Conservation (phyloP, 2,888 invertebrate species). For the Archaeoteleia sp. region DNA sequence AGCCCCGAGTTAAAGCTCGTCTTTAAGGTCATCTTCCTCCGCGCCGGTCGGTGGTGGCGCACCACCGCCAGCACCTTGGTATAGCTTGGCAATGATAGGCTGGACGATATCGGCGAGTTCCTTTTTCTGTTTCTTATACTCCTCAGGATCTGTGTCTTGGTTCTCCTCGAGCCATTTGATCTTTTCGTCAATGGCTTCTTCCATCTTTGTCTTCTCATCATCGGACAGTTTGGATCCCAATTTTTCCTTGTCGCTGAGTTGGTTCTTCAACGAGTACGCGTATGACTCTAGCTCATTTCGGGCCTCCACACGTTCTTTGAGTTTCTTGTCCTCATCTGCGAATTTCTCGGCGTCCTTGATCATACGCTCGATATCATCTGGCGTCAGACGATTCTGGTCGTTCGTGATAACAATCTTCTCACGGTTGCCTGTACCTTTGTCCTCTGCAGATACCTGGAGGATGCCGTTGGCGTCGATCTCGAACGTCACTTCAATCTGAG, state of each 20-base stretch:
- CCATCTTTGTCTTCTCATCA: slow-evolving; percentile 95
- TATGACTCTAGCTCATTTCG: slow-evolving; percentile 98
- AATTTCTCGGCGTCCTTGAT: slow-evolving; percentile 99
- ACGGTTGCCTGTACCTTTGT: slow-evolving; percentile 98
- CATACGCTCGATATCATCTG: slow-evolving; percentile 99
- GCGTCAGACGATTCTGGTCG: slow-evolving; percentile 96
- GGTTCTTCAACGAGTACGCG: slow-evolving; percentile 98
- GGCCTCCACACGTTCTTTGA: slow-evolving; percentile 96
- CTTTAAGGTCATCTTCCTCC: slow-evolving; percentile 86
- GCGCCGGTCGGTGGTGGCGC: slow-evolving; percentile 83
- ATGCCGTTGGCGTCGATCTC: slow-evolving; percentile 97
- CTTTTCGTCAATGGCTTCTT: slow-evolving; percentile 95
- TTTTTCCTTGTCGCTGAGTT: slow-evolving; percentile 96
- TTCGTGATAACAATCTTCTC: slow-evolving; percentile 99
- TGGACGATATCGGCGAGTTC: slow-evolving; percentile 95
- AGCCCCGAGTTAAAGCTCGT: slow-evolving; percentile 85
- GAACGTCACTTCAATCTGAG: slow-evolving; percentile 95
- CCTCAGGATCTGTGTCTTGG: slow-evolving; percentile 92
- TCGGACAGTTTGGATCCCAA: slow-evolving; percentile 92
- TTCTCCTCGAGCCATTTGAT: slow-evolving; percentile 99
- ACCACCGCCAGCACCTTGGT: slow-evolving; percentile 89
- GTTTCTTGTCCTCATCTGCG: slow-evolving; percentile 98
- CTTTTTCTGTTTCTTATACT: slow-evolving; percentile 96
- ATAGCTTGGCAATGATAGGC: slow-evolving; percentile 97
- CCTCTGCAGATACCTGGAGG: slow-evolving; percentile 97